Conservation (phyloP, 1,140 invertebrate species). For the Ips nitidus region DNA sequence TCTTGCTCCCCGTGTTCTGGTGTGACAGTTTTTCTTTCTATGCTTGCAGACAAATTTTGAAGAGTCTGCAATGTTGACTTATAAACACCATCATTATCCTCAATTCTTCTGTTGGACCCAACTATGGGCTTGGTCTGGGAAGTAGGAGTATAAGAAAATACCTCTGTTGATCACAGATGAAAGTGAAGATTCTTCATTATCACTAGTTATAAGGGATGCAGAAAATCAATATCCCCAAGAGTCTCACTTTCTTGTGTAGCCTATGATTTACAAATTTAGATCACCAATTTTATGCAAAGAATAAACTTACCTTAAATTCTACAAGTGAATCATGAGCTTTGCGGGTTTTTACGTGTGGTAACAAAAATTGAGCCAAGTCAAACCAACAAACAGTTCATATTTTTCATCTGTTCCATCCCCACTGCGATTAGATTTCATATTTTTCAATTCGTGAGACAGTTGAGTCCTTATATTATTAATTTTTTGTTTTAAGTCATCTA, state of each 20-base stretch:
- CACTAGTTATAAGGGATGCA: neutral
- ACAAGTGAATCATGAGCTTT: neutral
- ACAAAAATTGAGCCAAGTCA: slow-evolving; percentile 2
- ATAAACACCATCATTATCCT: no score
- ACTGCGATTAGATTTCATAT: neutral
- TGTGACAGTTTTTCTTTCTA: no score
- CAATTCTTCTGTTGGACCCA: no score
- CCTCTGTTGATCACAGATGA: neutral
- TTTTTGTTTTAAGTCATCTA: no score
- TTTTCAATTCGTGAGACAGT: neutral
- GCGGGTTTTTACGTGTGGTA: neutral
- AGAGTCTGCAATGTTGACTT: no score
- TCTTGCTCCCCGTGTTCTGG: no score
- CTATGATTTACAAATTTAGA: no score
- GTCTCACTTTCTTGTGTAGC: neutral
- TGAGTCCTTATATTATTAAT: no score
- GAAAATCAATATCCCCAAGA: neutral
- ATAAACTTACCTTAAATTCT: neutral
- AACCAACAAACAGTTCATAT: neutral
- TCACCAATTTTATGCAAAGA: no score
- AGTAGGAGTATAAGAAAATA: no score
- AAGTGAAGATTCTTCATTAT: neutral
- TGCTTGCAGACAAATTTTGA: no score
- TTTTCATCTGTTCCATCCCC: neutral
- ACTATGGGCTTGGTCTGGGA: no score